phyloP scores from a whole-genome alignment of 1,140 invertebrate species.

The Venturia canescens region DNA sequence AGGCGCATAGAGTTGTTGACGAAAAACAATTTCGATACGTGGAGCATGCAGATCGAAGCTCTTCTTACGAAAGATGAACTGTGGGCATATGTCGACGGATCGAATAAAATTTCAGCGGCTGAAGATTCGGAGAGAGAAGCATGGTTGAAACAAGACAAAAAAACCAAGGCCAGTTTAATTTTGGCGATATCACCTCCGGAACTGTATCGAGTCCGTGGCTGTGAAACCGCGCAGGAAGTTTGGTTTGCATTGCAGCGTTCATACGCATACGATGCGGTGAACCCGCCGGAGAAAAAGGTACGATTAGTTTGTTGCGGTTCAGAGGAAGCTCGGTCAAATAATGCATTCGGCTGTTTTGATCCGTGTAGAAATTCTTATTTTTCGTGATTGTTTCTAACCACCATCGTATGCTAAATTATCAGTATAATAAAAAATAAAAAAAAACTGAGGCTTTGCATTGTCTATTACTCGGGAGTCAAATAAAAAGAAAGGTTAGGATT shows the following conservation, averaged over 20 bases:
- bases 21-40: constrained; percentile 32
- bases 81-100: constrained; percentile 13
- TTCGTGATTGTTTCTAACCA: too few species aligned
- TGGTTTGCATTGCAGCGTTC: constrained; percentile 42
- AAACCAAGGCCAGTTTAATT: constrained; percentile 55
- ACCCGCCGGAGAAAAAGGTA: too few species aligned
- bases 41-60: constrained; percentile 22
- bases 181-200: constrained; percentile 50
- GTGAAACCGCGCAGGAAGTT: constrained; percentile 40
- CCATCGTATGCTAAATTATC: too few species aligned
- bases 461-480: too few species aligned
- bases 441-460: too few species aligned
- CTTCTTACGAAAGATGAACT: constrained; percentile 10
- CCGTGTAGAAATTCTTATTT: too few species aligned
- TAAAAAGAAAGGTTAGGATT: too few species aligned
- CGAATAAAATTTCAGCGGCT: neutral
- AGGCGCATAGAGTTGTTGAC: neutral
- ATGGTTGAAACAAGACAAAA: constrained; percentile 47
- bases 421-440: too few species aligned
- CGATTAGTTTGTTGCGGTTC: too few species aligned
- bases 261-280: constrained; percentile 44
- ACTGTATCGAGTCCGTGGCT: constrained; percentile 50
- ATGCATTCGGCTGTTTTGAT: too few species aligned
- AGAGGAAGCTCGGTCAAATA: too few species aligned
- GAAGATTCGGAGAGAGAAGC: neutral